These are phyloP conservation scores for Geococcyx californianus DNA, from an alignment of 2,113 vertebrate species.

Conservation along the genomic window DNA sequence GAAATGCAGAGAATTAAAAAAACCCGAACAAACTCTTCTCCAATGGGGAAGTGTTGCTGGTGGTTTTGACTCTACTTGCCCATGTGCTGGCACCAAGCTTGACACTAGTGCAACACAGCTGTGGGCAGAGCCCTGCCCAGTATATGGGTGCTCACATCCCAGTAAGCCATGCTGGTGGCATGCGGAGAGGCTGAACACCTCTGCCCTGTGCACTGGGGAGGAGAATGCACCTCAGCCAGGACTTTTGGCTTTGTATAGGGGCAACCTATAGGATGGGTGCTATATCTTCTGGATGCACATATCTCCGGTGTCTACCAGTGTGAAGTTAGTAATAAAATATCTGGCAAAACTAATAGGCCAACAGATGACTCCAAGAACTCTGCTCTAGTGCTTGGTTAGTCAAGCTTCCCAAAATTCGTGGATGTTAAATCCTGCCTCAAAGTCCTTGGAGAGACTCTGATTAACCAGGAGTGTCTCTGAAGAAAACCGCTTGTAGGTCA, in stretches of 20 bases:
- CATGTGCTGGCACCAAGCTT: accelerated
- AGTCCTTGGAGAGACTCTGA: not conserved
- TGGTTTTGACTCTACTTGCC: not conserved
- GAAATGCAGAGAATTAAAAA: not conserved
- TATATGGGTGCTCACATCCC: not conserved
- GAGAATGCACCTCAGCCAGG: not conserved
- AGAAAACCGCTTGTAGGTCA: not conserved
- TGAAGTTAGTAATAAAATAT: not conserved
- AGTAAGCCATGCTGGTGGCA: not conserved
- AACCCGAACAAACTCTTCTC: not conserved
- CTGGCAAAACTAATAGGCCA: not conserved
- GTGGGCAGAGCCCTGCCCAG: not conserved
- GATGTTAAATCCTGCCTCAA: not conserved
- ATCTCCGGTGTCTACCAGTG: not conserved
- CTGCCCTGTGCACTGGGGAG: accelerated
- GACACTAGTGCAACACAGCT: accelerated
- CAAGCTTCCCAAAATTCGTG: not conserved
- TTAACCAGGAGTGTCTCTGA: not conserved
- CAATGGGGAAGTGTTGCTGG: not conserved
- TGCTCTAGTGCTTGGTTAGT: not conserved
- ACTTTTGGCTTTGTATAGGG: not conserved
- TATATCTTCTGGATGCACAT: not conserved
- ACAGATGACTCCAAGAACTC: not conserved
- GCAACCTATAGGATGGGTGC: accelerated
- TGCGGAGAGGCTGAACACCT: not conserved